These are phyloP conservation scores for Anarsia innoxiella DNA, from an alignment of 2,888 invertebrate species.

Conservation along the genomic window DNA sequence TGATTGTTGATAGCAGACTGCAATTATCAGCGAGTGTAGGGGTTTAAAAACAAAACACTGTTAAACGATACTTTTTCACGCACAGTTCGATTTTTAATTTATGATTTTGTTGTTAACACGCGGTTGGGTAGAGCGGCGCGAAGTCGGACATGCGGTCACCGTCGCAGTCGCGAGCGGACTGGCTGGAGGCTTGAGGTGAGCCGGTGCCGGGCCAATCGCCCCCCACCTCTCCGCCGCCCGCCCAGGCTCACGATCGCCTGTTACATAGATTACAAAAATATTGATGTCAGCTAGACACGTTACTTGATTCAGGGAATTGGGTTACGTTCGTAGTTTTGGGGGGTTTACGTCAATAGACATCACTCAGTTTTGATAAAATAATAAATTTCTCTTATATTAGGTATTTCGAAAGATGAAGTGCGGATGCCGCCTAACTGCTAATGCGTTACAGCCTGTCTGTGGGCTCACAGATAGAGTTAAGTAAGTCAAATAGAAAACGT, in stretches of 20 bases:
- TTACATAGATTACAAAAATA: constrained; percentile 33
- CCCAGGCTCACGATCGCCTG: constrained; percentile 53
- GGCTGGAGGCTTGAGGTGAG: constrained; percentile 49
- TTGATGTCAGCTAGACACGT: background rate
- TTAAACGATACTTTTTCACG: constrained; percentile 24
- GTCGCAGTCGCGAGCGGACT: constrained; percentile 44
- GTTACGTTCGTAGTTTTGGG: too few relatives aligned
- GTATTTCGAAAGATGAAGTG: too few relatives aligned
- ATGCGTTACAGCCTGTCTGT: too few relatives aligned
- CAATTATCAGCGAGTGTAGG: too few relatives aligned
- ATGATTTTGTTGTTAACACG: constrained; percentile 42
- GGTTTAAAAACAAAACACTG: constrained; percentile 29
- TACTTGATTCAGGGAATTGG: too few relatives aligned
- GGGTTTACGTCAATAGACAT: too few relatives aligned
- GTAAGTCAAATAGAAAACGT: too few relatives aligned
- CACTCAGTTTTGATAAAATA: too few relatives aligned
- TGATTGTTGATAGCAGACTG: too few relatives aligned
- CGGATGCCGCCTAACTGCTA: too few relatives aligned
- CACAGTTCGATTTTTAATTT: constrained; percentile 52
- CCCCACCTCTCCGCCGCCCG: constrained; percentile 35
- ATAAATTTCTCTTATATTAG: too few relatives aligned
- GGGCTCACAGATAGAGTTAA: too few relatives aligned
- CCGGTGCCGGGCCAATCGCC: constrained; percentile 45
- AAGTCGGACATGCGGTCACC: constrained; percentile 28
- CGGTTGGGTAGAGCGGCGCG: constrained; percentile 26